Conservation (phyloP, 2,113 vertebrate species). For the Ammodytes dubius region DNA sequence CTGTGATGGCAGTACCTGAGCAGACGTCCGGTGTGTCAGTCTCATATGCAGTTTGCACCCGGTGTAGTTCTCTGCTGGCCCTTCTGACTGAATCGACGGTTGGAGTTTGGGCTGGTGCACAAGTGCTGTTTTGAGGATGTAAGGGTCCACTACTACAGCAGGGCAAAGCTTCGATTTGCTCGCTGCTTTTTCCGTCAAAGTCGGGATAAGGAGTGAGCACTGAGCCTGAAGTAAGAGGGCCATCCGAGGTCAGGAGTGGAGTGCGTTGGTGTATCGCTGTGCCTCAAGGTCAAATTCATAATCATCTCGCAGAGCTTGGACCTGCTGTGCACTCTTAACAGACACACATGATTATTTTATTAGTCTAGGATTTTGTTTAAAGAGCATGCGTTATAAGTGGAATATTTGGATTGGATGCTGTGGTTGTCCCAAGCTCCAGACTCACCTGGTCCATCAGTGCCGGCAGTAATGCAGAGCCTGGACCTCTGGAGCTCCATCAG, state of each 20-base stretch:
- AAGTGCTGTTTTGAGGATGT: background rate
- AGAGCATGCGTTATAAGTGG: background rate
- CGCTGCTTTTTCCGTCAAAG: constrained; percentile 17
- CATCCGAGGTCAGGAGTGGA: constrained; percentile 60
- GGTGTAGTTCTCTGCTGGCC: background rate
- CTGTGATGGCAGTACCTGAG: constrained; percentile 65
- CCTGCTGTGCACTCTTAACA: constrained; percentile 58
- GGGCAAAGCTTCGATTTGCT: constrained; percentile 13
- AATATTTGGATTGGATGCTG: background rate
- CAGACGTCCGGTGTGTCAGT: constrained; percentile 65
- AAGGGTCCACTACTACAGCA: background rate
- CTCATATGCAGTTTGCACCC: constrained; percentile 19
- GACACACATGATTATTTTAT: constrained; percentile 12
- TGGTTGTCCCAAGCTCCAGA: background rate
- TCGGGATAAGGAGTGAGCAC: background rate
- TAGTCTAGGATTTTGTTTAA: background rate
- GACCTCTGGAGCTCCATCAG: constrained; percentile 73
- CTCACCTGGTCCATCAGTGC: constrained; percentile 64
- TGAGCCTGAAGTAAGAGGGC: constrained; percentile 5
- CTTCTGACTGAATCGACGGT: background rate
- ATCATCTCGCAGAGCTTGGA: constrained; percentile 47
- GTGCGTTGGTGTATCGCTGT: constrained; percentile 41
- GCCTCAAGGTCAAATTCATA: constrained; percentile 54
- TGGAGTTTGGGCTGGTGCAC: background rate
- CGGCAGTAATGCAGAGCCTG: constrained; percentile 59